Conservation (phyloP, 2,797 vertebrate genomes). For the Champsocephalus esox region DNA sequence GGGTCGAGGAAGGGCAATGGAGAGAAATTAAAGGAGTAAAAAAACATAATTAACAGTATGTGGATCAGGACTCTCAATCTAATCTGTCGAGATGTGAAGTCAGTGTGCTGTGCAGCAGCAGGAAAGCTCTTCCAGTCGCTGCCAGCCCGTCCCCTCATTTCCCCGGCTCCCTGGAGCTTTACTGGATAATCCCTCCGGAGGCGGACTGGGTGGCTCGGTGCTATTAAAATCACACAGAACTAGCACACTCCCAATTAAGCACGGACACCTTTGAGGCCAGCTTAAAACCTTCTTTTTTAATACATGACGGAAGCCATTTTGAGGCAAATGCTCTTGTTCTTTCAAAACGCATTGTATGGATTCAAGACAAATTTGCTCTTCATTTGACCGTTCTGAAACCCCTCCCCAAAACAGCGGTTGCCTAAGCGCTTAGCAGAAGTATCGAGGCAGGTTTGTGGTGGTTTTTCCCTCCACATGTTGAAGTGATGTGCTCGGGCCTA, state of each 20-base stretch:
- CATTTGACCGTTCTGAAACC: background rate
- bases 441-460: background rate
- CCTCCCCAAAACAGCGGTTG: background rate
- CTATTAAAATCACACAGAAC: conserved; percentile 55
- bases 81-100: conserved; percentile 38
- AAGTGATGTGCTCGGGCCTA: background rate
- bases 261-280: conserved; percentile 12
- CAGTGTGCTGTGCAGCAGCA: conserved; percentile 24
- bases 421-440: background rate
- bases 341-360: background rate
- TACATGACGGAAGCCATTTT: conserved; percentile 17
- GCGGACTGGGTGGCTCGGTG: conserved; percentile 10
- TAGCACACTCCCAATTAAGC: conserved; percentile 62
- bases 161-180: conserved; percentile 49
- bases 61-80: conserved; percentile 37
- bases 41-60: conserved; percentile 37
- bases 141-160: conserved; percentile 38
- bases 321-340: conserved; percentile 5
- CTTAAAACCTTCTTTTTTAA: conserved; percentile 5
- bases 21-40: conserved; percentile 10
- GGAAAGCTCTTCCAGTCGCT: conserved; percentile 20
- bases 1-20: background rate
- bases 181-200: conserved; percentile 44
- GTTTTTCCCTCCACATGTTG: too few relatives aligned
- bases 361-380: background rate